Percentiles rank a stretch among this genome's conserved stretches.
phyloP scores from a whole-genome alignment of 2,888 invertebrate species.

The Scaptomyza polygonia region DNA sequence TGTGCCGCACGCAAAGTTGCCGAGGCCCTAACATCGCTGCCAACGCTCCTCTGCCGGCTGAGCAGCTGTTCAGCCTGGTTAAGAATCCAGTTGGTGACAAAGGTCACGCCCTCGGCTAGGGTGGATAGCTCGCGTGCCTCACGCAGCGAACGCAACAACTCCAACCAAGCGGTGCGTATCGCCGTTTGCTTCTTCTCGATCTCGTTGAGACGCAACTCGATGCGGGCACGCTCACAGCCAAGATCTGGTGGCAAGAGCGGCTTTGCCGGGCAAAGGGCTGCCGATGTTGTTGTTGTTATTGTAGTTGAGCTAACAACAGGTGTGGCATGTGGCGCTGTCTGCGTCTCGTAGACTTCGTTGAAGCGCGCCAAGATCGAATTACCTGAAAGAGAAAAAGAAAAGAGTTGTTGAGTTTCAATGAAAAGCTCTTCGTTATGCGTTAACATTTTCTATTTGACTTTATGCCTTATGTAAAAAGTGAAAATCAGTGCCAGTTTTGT shows the following conservation, averaged over 20 bases:
- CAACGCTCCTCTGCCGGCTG: constrained; percentile 89
- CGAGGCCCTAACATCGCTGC: constrained; percentile 89
- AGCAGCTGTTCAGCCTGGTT: constrained; percentile 91
- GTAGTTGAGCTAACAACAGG: constrained; percentile 26
- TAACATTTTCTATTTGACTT: constrained; percentile 42
- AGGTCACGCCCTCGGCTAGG: constrained; percentile 88
- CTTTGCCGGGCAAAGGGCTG: constrained; percentile 30
- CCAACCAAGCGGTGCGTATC: constrained; percentile 87
- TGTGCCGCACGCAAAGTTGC: constrained; percentile 90
- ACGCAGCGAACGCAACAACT: constrained; percentile 86
- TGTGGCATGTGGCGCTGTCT: constrained; percentile 40
- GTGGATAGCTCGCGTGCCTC: constrained; percentile 87
- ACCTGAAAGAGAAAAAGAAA: constrained; percentile 68
- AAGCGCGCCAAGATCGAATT: constrained; percentile 83
- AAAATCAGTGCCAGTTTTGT: constrained; percentile 41
- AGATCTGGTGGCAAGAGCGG: constrained; percentile 86
- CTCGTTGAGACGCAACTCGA: constrained; percentile 86
- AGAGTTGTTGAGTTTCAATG: constrained; percentile 47
- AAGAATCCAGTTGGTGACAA: constrained; percentile 91
- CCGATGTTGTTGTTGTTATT: constrained; percentile 28
- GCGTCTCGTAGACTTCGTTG: constrained; percentile 81
- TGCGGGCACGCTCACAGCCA: constrained; percentile 86
- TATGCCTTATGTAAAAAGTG: constrained; percentile 40
- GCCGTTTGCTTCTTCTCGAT: constrained; percentile 87
- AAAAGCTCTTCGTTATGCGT: constrained; percentile 44